phyloP scores from a whole-genome alignment of 1,140 invertebrate species.

The Euura saliciscinereae region DNA sequence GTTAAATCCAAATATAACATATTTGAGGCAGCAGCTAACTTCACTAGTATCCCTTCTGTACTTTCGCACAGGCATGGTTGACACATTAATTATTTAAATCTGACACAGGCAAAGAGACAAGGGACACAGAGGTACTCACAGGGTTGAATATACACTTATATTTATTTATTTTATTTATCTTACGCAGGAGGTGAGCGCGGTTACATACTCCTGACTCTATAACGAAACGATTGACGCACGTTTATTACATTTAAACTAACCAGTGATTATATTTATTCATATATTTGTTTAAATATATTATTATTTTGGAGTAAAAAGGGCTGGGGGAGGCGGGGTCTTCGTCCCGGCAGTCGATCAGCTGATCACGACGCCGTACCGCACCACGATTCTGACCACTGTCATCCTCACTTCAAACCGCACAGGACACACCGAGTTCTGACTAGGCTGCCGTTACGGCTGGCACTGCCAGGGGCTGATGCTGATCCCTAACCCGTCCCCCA shows the following conservation, averaged over 20 bases:
- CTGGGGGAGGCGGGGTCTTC: slow-evolving; percentile 15
- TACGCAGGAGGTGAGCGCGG: no score
- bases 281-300: no score
- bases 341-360: slow-evolving; percentile 41
- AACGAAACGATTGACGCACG: no score
- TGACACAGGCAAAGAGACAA: not conserved
- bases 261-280: no score
- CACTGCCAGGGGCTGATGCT: not conserved
- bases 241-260: no score
- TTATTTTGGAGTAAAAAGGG: no score
- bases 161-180: no score
- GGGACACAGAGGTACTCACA: no score
- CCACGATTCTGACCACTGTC: slow-evolving; percentile 39
- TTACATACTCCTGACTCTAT: no score
- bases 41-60: slow-evolving; percentile 86
- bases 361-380: slow-evolving; percentile 38
- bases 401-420: slow-evolving; percentile 45
- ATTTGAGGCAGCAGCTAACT: slow-evolving; percentile 97
- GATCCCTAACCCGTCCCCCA: not conserved
- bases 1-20: slow-evolving; percentile 96
- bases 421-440: slow-evolving; percentile 11
- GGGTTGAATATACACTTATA: no score
- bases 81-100: slow-evolving; percentile 20
- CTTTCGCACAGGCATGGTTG: slow-evolving; percentile 64
- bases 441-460: not conserved